Base-by-base conservation (phyloP, 2,888 invertebrate genomes). In the Drosophila basisetae region DNA sequence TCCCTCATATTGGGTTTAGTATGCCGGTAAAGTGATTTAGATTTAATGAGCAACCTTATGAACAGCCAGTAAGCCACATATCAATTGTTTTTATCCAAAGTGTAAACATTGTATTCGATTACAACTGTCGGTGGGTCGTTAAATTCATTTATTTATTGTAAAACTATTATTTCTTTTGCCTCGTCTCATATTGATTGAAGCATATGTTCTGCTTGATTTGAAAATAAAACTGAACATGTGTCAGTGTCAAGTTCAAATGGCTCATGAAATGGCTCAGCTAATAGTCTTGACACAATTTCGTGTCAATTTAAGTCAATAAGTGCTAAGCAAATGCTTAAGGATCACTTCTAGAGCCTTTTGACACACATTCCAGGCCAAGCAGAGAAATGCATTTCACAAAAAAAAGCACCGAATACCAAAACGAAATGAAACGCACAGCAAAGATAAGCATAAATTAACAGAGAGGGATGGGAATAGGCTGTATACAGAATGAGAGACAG, bases 261-360 rank as follows among this genome's bases (percentile, higher is more conserved):
- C 65, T 41, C 30, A 66, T 76, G 49, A 78, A 60, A 56, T 47
- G 47, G 47, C 25, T 2, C 39, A 53, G 56, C 31, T 37, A 50
- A 54, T 81, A 83, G 76, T 73, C 84, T 84, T 84, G 89, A 88
- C 83, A 83, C 69, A 83, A 76, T 69, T 86, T 73, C 47, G 31
- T 47, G 63, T 28, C 18, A 22, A 31, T 39, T 28, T 25, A 71
- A 60, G 43, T 56, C 63, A 18, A 54, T 65, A 61, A 61, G 55
- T 69, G 55, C 43, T 52, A 60, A 39, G 68, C 66, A 75, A 65
- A 78, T 76, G 64, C 47, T 55, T 56, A 65, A 84, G 85, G 85
- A 84, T 79, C 50, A 64, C 52, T 67, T 73, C 61, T 68, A 68
- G 49, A 78, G 76, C 68, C 68, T 68, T 74, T 64, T 79, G 83